A percentile compares a stretch with the other conserved stretches of the same genome.
Conservation (phyloP, 2,888 invertebrate genomes). For the Gibbula magus region DNA sequence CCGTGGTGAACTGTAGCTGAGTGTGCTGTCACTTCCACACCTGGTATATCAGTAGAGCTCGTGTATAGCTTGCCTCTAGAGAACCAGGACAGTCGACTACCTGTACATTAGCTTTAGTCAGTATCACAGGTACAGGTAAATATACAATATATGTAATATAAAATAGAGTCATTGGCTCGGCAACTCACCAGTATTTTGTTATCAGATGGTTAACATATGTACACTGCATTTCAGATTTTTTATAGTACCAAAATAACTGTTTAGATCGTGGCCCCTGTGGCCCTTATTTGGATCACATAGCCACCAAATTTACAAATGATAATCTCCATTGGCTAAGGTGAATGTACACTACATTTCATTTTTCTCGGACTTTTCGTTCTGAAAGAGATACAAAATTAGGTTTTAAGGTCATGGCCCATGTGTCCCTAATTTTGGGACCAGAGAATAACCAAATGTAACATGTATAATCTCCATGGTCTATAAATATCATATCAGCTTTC, state of each 20-base stretch:
- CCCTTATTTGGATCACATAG: too few species aligned
- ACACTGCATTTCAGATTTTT: neutral
- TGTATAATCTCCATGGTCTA: too few species aligned
- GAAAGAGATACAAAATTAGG: too few species aligned
- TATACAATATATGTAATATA: neutral
- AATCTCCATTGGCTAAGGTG: too few species aligned
- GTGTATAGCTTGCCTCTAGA: neutral
- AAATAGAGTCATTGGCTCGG: neutral
- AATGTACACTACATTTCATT: too few species aligned
- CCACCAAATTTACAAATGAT: too few species aligned
- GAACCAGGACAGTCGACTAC: neutral
- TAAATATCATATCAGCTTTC: too few species aligned
- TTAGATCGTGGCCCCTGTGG: too few species aligned
- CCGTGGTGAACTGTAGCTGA: neutral
- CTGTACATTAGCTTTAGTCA: neutral
- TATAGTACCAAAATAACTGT: neutral
- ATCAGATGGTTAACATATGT: neutral
- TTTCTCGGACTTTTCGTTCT: too few species aligned
- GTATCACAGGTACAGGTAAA: neutral
- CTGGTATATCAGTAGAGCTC: neutral
- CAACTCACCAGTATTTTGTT: neutral
- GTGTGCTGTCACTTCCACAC: neutral
- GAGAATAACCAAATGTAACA: too few species aligned
- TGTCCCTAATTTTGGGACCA: too few species aligned
- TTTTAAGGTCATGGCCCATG: too few species aligned